Conservation (phyloP, 2,113 vertebrate species). For the Anoura caudifer region DNA sequence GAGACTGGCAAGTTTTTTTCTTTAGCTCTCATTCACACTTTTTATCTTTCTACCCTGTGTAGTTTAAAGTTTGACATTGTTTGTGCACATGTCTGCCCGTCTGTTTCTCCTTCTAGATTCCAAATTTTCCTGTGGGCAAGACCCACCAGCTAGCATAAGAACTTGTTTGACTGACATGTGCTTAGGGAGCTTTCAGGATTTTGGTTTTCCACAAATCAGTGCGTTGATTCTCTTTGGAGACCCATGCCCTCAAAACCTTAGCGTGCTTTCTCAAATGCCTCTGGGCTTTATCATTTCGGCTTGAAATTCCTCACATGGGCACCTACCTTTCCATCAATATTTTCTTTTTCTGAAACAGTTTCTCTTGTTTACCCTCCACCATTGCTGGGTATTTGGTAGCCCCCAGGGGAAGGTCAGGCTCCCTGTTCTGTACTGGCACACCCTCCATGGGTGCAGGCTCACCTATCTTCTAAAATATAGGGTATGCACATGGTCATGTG, state of each 20-base stretch:
- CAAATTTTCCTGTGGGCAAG: background rate
- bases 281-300: background rate
- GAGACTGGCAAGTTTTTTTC: background rate
- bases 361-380: background rate
- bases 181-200: background rate
- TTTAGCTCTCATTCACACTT: background rate
- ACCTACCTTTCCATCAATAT: background rate
- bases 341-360: background rate
- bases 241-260: background rate
- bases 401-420: background rate
- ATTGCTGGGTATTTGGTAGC: background rate
- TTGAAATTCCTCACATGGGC: background rate
- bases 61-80: background rate
- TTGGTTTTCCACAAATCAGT: background rate
- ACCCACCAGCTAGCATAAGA: background rate
- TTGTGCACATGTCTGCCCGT: background rate
- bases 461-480: background rate
- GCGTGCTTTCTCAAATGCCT: background rate
- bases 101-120: background rate
- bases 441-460: background rate
- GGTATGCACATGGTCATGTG: background rate
- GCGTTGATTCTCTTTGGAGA: background rate
- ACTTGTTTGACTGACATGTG: background rate
- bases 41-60: background rate
- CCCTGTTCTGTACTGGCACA: background rate